These are phyloP conservation scores for Pseudolaguvia tuberculata DNA, from an alignment of 2,113 vertebrate genomes.

Conservation along the genomic window DNA sequence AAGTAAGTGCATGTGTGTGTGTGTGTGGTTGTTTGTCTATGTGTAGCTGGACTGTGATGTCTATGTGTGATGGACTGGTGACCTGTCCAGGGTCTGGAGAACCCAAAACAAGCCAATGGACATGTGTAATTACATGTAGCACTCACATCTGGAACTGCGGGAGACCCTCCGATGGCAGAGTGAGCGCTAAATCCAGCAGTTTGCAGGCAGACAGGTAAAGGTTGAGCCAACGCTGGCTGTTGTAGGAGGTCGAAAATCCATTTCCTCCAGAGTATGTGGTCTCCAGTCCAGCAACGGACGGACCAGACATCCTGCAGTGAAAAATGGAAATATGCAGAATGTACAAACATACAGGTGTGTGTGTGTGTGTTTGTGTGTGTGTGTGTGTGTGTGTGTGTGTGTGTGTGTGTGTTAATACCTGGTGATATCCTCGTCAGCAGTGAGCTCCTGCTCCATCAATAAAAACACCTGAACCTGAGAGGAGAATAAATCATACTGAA, in stretches of 20 bases:
- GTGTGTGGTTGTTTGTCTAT: too few species aligned
- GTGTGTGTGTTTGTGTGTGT: not conserved
- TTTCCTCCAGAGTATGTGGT: slow-evolving; percentile 96
- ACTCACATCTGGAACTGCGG: slow-evolving; percentile 99
- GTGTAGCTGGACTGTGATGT: too few species aligned
- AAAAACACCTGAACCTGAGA: slow-evolving; percentile 84
- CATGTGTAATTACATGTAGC: not conserved
- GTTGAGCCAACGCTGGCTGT: slow-evolving; percentile 97
- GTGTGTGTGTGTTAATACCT: slow-evolving; percentile 68
- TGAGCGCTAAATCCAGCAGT: slow-evolving; percentile 93
- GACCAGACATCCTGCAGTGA: slow-evolving; percentile 81
- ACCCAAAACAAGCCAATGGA: too few species aligned
- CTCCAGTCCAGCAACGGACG: slow-evolving; percentile 90
- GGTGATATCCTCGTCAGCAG: slow-evolving; percentile 95
- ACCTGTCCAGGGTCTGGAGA: too few species aligned
- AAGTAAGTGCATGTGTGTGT: too few species aligned
- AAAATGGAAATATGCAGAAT: not conserved
- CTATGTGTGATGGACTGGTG: too few species aligned
- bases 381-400: not conserved
- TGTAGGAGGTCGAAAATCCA: slow-evolving; percentile 97
- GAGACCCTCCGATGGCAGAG: slow-evolving; percentile 92
- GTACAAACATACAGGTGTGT: not conserved
- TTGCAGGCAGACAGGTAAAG: slow-evolving; percentile 98
- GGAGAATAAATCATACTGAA: slow-evolving; percentile 12
- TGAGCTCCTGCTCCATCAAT: slow-evolving; percentile 87